Percentiles rank a stretch among this genome's conserved stretches.
Evolutionary conservation across 2,888 invertebrate species (phyloP).

Genomic region (Synanthedon andrenaeformis): DNA sequence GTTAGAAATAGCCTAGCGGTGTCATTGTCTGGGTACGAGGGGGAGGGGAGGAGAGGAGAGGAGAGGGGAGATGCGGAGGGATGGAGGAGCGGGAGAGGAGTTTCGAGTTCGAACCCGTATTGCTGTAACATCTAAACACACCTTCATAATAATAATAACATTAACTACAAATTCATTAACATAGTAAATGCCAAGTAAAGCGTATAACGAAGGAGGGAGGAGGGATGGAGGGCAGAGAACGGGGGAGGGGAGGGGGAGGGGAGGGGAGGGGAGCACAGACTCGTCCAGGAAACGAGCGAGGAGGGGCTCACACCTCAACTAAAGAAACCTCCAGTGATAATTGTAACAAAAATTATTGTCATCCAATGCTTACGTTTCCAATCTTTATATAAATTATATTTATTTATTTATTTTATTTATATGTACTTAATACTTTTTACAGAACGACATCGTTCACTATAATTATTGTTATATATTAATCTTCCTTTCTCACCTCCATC

Average conservation of each 20-base stretch:
- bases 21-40: too few relatives aligned
- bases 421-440: constrained; percentile 51
- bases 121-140: too few relatives aligned
- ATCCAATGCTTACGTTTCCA: constrained; percentile 63
- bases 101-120: too few relatives aligned
- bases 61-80: too few relatives aligned
- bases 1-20: too few relatives aligned
- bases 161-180: too few relatives aligned
- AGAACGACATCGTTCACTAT: constrained; percentile 39
- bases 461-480: constrained; percentile 13
- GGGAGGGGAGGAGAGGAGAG: too few relatives aligned
- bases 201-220: too few relatives aligned
- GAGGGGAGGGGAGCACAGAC: not conserved
- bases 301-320: not conserved
- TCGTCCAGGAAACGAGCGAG: not conserved
- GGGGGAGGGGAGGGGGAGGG: not conserved
- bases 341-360: constrained; percentile 68
- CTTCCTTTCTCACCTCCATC: constrained; percentile 23
- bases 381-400: constrained; percentile 43
- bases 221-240: too few relatives aligned
- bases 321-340: constrained; percentile 35
- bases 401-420: constrained; percentile 20
- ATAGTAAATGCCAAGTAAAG: too few relatives aligned
- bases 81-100: too few relatives aligned
- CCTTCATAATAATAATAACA: too few relatives aligned